Base-by-base conservation (phyloP, 2,797 vertebrate genomes). In the Rousettus madagascariensis region DNA sequence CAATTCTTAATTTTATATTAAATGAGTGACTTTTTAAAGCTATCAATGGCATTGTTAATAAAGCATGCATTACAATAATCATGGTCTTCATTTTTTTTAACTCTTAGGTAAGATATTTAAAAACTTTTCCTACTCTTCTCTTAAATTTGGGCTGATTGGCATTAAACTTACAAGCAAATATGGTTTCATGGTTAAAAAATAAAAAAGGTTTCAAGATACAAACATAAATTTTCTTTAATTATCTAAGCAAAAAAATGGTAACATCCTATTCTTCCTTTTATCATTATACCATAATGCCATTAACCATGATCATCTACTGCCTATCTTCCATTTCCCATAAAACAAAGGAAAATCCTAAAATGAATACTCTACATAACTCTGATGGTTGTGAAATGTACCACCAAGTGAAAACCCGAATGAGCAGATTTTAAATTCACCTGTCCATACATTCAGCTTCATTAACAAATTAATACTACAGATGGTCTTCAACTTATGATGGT, bases 1-100 rank as follows among this genome's bases (percentile, higher is more conserved):
- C 36, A 92, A 88, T 78, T 95, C 22, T 57, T 95, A 96, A 85
- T 77, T 94, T 97, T 78, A 94, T 20, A 84, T 51, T 89, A 91
- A 59, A 90, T 77, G 20, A 38, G 33, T 61, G 72, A 66, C n/a
- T 95, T 92, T 82, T 77, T 59, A 91, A 92, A 89, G 46, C 26
- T 36, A 94, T 74, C 63, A 94, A 86, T 38, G 16, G 10, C 59
- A 95, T 7, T 91, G 11, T 66, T 95, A 92, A 79, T 77, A 93
- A 94, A 97, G 41, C 43, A 82, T 13, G 75, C 41, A 66, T 86
- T 95, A 65, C 79, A 95, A 86, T 66, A 65, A 22, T 69, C 66
- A 51, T 13, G 88, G 38, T 69, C 8, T 74, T 72, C 26, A 10
- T 63, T 20, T 38, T 93, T 66, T 43, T 65, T 9, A 69, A 72